Conservation (phyloP, 1,140 invertebrate species). For the Drosophila grimshawi region DNA sequence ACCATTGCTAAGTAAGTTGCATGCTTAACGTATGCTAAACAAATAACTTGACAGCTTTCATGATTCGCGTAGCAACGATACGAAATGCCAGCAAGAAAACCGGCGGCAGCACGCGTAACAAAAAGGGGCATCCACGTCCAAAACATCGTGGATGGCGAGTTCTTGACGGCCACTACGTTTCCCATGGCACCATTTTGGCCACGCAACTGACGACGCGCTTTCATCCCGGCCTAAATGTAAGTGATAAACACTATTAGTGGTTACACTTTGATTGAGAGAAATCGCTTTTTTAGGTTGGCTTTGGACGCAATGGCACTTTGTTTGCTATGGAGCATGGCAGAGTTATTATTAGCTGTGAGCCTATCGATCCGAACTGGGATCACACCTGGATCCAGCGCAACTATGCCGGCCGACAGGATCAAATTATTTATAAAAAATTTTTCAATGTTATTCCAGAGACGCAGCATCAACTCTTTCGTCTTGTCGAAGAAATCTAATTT, state of each 20-base stretch:
- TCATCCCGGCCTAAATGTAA: constrained; percentile 93
- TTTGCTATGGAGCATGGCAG: constrained; percentile 90
- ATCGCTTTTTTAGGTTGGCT: constrained; percentile 87
- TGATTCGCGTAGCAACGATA: constrained; percentile 60
- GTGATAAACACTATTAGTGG: constrained; percentile 33
- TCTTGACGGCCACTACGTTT: constrained; percentile 88
- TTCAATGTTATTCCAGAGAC: constrained; percentile 91
- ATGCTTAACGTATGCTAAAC: rapidly evolving
- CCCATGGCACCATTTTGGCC: constrained; percentile 88
- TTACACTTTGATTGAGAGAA: not conserved
- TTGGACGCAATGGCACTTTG: constrained; percentile 90
- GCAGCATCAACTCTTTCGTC: constrained; percentile 90
- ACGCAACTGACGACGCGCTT: constrained; percentile 89
- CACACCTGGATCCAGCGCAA: constrained; percentile 88
- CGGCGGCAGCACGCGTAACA: constrained; percentile 88
- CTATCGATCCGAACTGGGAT: constrained; percentile 89
- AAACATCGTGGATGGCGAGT: constrained; percentile 90
- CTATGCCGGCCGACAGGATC: constrained; percentile 87
- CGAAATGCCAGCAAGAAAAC: constrained; percentile 89
- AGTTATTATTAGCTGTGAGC: constrained; percentile 91
- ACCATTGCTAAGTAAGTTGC: constrained; percentile 67
- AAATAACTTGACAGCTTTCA: not conserved
- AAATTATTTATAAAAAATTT: constrained; percentile 92
- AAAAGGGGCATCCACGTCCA: constrained; percentile 87
- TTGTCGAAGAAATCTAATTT: constrained; percentile 88